Evolutionary conservation across 64 coral and sea anemone genomes (phyloP), one percentile per base, ranked within the genome.

Genomic region (Stylophora pistillata): DNA sequence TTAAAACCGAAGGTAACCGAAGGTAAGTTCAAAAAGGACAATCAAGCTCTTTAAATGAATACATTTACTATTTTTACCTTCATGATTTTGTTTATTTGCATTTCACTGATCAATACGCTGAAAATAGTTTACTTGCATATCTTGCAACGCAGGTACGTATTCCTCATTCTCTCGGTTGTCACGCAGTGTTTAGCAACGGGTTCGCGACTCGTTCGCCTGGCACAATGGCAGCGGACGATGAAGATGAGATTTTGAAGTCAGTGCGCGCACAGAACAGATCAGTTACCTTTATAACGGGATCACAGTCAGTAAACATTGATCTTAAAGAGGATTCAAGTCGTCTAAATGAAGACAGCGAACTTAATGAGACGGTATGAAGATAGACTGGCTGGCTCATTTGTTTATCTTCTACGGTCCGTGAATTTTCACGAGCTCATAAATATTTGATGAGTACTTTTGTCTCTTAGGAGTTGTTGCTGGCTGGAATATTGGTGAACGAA

Each of bases 401-500:
- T 86, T 56, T 41, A 56, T 21, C 18, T 12, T 26, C 14, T 21
- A 31, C 5, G 47, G 55, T 26, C 30, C 80, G 7, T 71, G 56
- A 56, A 26, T 79, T 61, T 34, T 53, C 29, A 52, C 52, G 72
- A 31, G 56, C 16, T 62, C 33, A 18, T 90, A 25, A 17, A 82
- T 73, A 12, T 56, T 27, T 15, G n/a, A 66, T 66, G 73, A 30
- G 21, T 20, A 13, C 56, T 61, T 71, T 86, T 86, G 53, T 56
- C 21, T 78, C 54, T 18, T 72, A 99, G 97, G 90, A 95, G 91
- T 56, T 99, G 17, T 55, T 95, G 21, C 70, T 95, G 2, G 97
- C 97, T 72, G 91, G 90, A 73, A 94, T 95, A 28, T 85, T 93
- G 41, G 88, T 99, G 13, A 85, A 93, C 17, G 97, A 99, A 85